Evolutionary conservation across 2,797 vertebrate species (phyloP), one percentile per base, ranked within the genome.

Genomic region (Saxicola maurus): DNA sequence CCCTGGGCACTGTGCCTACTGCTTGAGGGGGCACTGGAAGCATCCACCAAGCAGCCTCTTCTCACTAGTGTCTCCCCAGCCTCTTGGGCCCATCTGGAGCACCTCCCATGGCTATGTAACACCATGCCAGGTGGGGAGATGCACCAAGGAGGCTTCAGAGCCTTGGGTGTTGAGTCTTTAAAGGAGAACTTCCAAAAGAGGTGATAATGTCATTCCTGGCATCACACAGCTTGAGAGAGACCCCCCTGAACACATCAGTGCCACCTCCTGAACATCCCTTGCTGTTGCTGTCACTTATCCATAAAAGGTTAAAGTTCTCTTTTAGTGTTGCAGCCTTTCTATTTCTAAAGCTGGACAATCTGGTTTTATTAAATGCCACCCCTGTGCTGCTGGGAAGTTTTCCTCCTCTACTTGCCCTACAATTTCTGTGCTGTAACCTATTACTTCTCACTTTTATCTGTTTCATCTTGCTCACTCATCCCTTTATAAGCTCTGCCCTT

Each of bases 41-140:
- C 66, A 84, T 43, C 5, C 20, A 16, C 1, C 0, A 33, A 73
- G 23, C 30, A 68, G 16, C 10, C 46, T 42, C 33, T 45, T 28
- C 33, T 35, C 52, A 27, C 18, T 1, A 2, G 17, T 43, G 28
- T 12, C 2, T 60, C 11, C 31, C 46, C 56, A 35, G 51, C 43
- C 65, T 23, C n/a, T 14, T 40, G 48, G 56, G n/a, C 17, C 64
- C 38, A 13, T 17, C 21, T 56, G 30, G 24, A 48, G 20, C 20
- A 46, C 11, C 33, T 8, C 1, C 13, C 0, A 2, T 40, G 38
- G n/a, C 25, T 45, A 7, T 46, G 46, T 48, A 48, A 27, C 24
- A 42, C 43, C 4, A 2, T 38, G 45, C 37, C 45, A 57, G 28
- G 40, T 28, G 35, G 13, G 48, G 25, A 24, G 42, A 24, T 80